phyloP scores from a whole-genome alignment of 2,888 invertebrate genomes.

The Plagiodera versicolora region DNA sequence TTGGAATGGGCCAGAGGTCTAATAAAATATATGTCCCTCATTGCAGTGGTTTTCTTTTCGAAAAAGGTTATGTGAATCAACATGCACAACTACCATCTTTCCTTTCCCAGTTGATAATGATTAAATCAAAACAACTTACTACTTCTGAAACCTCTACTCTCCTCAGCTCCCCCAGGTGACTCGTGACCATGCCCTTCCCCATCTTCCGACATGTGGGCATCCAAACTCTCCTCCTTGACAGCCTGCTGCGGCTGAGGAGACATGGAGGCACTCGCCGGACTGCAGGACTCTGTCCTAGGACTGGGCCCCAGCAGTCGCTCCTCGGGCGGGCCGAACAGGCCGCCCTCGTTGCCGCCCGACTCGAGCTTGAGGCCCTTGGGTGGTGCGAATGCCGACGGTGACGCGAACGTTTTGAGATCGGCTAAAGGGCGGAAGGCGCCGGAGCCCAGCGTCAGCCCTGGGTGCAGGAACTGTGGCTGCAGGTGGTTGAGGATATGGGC shows the following conservation, averaged over 20 bases:
- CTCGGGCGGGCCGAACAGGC: constrained; percentile 15
- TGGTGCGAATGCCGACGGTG: constrained; percentile 71
- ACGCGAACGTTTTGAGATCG: constrained; percentile 59
- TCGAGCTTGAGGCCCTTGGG: constrained; percentile 66
- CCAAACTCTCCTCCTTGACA: constrained; percentile 60
- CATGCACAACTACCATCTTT: too few relatives aligned
- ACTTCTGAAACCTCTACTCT: constrained; percentile 62
- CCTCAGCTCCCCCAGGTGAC: constrained; percentile 51
- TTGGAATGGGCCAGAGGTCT: too few relatives aligned
- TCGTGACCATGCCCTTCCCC: constrained; percentile 56
- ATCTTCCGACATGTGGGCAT: constrained; percentile 63
- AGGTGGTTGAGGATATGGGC: constrained; percentile 71
- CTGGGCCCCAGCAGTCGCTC: constrained; percentile 39
- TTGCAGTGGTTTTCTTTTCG: too few relatives aligned
- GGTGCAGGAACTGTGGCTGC: constrained; percentile 73
- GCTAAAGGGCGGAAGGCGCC: constrained; percentile 64
- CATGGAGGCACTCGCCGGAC: constrained; percentile 64
- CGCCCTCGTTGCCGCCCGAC: constrained; percentile 46
- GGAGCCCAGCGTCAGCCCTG: constrained; percentile 63
- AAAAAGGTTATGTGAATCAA: too few relatives aligned
- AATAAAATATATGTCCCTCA: too few relatives aligned
- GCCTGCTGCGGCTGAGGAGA: constrained; percentile 54
- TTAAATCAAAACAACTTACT: too few relatives aligned
- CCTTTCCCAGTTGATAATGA: too few relatives aligned
- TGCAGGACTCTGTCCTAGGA: constrained; percentile 63